phyloP scores from a whole-genome alignment of 2,888 invertebrate species.

The Creontiades dilutus region DNA sequence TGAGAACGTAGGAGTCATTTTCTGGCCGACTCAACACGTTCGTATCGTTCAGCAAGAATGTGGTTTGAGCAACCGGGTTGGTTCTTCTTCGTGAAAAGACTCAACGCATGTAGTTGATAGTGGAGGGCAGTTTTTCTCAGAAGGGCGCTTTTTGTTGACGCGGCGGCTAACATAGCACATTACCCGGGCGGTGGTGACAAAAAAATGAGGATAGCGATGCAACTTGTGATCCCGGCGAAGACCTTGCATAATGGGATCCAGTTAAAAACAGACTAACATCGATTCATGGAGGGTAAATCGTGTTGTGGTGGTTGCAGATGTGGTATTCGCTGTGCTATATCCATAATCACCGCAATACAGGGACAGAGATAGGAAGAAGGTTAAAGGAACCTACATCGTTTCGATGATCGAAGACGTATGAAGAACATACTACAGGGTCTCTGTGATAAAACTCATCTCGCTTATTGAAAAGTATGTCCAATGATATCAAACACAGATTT shows the following conservation, averaged over 20 bases:
- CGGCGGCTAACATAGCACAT: neutral
- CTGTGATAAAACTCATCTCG: no score
- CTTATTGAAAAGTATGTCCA: no score
- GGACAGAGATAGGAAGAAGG: no score
- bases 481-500: no score
- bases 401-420: no score
- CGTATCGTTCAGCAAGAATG: neutral
- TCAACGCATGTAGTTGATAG: slow-evolving; percentile 17
- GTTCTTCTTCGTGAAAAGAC: neutral
- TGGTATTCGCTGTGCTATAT: no score
- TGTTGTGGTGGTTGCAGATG: neutral
- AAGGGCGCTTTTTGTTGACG: slow-evolving; percentile 11
- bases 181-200: neutral
- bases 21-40: neutral
- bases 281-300: neutral
- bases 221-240: neutral
- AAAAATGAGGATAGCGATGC: neutral
- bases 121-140: slow-evolving; percentile 5
- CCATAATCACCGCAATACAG: no score
- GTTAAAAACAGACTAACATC: neutral
- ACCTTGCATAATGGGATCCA: neutral
- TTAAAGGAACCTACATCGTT: no score
- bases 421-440: no score
- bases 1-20: neutral
- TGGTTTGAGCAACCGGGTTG: neutral